A percentile compares a stretch with the other conserved stretches of the same genome.
Evolutionary conservation across 2,888 invertebrate genomes (phyloP).

Genomic region (Tubiluchus corallicola): DNA sequence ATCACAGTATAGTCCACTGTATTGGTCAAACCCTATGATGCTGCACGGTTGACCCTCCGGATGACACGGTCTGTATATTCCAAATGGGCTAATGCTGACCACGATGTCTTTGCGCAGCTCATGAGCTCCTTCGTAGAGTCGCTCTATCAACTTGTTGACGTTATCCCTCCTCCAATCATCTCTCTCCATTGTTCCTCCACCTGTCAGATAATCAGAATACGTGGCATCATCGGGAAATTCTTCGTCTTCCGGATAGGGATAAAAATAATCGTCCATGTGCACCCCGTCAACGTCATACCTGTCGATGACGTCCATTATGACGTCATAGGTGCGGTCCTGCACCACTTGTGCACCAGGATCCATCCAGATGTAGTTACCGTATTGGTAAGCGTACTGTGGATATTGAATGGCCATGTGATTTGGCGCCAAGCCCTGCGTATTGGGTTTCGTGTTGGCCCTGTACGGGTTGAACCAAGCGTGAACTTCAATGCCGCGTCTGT

Average conservation of each 20-base stretch:
- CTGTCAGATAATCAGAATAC: constrained; percentile 17
- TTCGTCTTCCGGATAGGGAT: constrained; percentile 22
- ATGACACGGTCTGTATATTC: constrained; percentile 22
- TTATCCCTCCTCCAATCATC: constrained; percentile 23
- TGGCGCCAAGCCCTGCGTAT: constrained; percentile 17
- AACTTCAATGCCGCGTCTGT: constrained; percentile 20
- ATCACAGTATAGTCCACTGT: constrained; percentile 20
- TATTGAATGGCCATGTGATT: constrained; percentile 21
- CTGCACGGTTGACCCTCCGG: constrained; percentile 16
- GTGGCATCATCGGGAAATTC: constrained; percentile 21
- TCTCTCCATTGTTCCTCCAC: constrained; percentile 18
- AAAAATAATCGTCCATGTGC: constrained; percentile 27
- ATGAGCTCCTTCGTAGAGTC: constrained; percentile 16
- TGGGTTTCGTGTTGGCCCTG: constrained; percentile 19
- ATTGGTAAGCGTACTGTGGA: constrained; percentile 17
- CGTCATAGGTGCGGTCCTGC: constrained; percentile 17
- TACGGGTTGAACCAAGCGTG: constrained; percentile 25
- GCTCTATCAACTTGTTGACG: constrained; percentile 18
- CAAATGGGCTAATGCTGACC: constrained; percentile 24
- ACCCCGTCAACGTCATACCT: constrained; percentile 24
- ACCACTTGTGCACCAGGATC: constrained; percentile 21
- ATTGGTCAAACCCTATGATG: constrained; percentile 19
- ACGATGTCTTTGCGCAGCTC: constrained; percentile 16
- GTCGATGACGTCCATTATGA: constrained; percentile 19
- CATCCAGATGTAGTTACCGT: constrained; percentile 22